phyloP scores from a whole-genome alignment of 2,888 invertebrate genomes.

The Hoplodrina blanda region DNA sequence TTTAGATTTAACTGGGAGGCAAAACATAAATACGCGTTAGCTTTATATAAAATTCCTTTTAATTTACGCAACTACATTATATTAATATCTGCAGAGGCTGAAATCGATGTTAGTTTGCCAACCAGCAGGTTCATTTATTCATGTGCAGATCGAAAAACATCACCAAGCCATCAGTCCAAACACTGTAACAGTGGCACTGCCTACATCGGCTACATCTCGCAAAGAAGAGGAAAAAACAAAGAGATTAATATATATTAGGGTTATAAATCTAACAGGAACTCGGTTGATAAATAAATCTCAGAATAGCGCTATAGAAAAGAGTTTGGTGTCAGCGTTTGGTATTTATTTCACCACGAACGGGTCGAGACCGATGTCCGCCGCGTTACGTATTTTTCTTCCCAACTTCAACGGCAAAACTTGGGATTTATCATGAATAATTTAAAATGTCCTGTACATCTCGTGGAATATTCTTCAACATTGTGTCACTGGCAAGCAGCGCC shows the following conservation, averaged over 20 bases:
- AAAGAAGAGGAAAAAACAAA: slow-evolving; percentile 70
- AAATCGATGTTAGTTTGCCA: slow-evolving; percentile 32
- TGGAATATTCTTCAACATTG: slow-evolving; percentile 69
- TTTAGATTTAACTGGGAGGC: slow-evolving; percentile 41
- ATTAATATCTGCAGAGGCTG: slow-evolving; percentile 4
- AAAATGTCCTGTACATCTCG: slow-evolving; percentile 79
- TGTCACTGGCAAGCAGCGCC: slow-evolving; percentile 39
- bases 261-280: slow-evolving; percentile 74
- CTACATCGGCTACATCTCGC: slow-evolving; percentile 51
- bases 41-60: slow-evolving; percentile 18
- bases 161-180: slow-evolving; percentile 48
- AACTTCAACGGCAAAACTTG: slow-evolving; percentile 78
- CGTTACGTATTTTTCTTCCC: slow-evolving; percentile 78
- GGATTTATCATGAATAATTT: slow-evolving; percentile 87
- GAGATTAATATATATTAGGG: slow-evolving; percentile 73
- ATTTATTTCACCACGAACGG: slow-evolving; percentile 74
- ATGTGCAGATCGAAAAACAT: slow-evolving; percentile 57
- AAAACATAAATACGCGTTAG: slow-evolving; percentile 33
- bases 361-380: slow-evolving; percentile 69
- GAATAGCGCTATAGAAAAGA: slow-evolving; percentile 75
- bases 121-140: slow-evolving; percentile 53
- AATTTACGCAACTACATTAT: neutral
- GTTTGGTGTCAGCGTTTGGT: slow-evolving; percentile 76
- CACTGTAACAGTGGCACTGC: slow-evolving; percentile 35
- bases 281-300: slow-evolving; percentile 77